Evolutionary conservation across 2,888 invertebrate genomes (phyloP).

Genomic region (Amiota mariae): DNA sequence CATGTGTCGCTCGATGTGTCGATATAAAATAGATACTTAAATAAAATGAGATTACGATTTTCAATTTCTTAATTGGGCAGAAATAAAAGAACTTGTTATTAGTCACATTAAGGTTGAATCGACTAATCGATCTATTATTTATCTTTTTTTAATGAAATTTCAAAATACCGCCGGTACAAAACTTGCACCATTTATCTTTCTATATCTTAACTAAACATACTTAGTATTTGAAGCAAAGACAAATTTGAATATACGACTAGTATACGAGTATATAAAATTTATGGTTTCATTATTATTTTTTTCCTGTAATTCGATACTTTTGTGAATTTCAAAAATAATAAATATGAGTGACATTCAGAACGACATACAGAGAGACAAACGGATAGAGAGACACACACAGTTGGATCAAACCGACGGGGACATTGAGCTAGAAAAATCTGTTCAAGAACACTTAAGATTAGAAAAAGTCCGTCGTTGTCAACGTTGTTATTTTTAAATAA

Average conservation of each 20-base stretch:
- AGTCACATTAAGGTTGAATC: too few relatives aligned
- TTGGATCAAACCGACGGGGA: slow-evolving; percentile 13
- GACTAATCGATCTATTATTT: too few relatives aligned
- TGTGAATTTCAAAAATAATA: slow-evolving; percentile 61
- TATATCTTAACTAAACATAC: neutral
- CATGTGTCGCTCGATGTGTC: neutral
- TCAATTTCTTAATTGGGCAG: too few relatives aligned
- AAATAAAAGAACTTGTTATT: too few relatives aligned
- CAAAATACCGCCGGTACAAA: neutral
- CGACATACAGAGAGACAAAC: slow-evolving; percentile 35
- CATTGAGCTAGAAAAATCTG: slow-evolving; percentile 30
- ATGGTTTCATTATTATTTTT: slow-evolving; percentile 56
- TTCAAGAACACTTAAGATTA: slow-evolving; percentile 44
- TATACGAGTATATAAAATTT: neutral
- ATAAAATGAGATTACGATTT: too few relatives aligned
- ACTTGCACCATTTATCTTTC: neutral
- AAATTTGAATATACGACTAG: slow-evolving; percentile 42
- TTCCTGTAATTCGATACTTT: slow-evolving; percentile 69
- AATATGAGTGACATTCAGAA: slow-evolving; percentile 60
- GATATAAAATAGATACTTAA: too few relatives aligned
- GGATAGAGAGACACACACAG: slow-evolving; percentile 26
- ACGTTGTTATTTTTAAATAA: slow-evolving; percentile 60
- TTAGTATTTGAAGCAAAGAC: slow-evolving; percentile 41
- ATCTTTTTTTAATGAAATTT: too few relatives aligned
- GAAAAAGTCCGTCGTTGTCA: slow-evolving; percentile 47